These are phyloP conservation scores for Cyphomyrus plagiostoma DNA, from an alignment of 2,113 vertebrate genomes.

Conservation along the genomic window DNA sequence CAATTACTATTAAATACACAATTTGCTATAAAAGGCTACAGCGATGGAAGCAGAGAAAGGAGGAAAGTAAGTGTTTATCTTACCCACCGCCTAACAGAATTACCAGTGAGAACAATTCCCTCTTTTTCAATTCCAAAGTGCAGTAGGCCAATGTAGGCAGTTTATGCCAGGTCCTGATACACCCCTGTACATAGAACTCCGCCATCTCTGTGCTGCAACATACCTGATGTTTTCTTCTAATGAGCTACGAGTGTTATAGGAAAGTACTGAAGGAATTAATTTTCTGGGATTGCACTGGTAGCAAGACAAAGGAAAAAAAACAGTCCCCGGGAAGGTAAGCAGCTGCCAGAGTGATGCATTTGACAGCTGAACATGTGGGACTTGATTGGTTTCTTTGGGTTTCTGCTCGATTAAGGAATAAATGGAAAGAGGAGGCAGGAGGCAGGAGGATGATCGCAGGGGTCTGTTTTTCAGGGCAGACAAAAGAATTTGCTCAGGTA, in stretches of 20 bases:
- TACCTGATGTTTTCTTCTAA: background rate
- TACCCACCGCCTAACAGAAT: background rate
- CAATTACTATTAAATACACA: background rate
- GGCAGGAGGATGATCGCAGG: slow-evolving; percentile 46
- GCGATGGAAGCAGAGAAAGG: background rate
- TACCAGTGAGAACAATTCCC: background rate
- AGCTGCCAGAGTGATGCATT: slow-evolving; percentile 34
- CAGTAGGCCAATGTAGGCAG: background rate
- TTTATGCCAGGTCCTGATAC: background rate
- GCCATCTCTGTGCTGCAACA: background rate
- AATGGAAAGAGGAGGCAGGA: slow-evolving; percentile 3
- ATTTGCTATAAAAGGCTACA: background rate
- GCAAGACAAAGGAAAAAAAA: background rate
- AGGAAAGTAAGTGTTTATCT: background rate
- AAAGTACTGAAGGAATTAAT: background rate
- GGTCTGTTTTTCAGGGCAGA: slow-evolving; percentile 96
- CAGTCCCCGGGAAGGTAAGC: slow-evolving; percentile 30
- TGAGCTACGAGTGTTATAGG: background rate
- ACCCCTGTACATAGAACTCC: background rate
- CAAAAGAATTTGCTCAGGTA: slow-evolving; percentile 98
- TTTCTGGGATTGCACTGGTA: slow-evolving; percentile 45
- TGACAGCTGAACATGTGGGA: slow-evolving; percentile 27
- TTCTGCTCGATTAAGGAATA: slow-evolving; percentile 20
- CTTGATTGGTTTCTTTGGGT: slow-evolving; percentile 32
- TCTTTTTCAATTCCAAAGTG: background rate